These are phyloP conservation scores for Pangasius mekongensis DNA, from an alignment of 2,797 vertebrate genomes.

Conservation along the genomic window DNA sequence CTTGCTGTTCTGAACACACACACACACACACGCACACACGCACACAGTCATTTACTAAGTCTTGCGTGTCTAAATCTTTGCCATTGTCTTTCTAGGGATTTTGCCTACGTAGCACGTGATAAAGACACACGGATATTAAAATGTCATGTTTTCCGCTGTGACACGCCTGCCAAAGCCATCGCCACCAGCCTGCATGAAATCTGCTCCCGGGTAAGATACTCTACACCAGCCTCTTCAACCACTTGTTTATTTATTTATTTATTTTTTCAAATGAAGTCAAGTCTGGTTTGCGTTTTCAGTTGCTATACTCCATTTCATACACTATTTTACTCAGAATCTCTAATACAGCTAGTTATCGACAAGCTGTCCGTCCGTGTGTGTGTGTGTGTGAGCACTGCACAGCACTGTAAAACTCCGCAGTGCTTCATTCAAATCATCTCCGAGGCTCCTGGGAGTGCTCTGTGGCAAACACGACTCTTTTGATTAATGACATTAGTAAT, in stretches of 20 bases:
- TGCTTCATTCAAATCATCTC: conserved; percentile 1
- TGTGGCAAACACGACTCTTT: not conserved
- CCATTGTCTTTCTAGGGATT: conserved; percentile 81
- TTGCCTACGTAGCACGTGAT: conserved; percentile 96
- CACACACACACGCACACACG: not conserved
- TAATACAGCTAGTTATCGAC: not conserved
- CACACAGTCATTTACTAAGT: not conserved
- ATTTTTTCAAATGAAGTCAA: not conserved
- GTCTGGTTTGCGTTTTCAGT: not conserved
- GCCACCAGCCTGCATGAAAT: conserved; percentile 98
- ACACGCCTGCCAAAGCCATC: conserved; percentile 98
- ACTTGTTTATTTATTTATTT: not conserved
- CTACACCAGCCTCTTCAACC: not conserved
- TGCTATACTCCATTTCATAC: not conserved
- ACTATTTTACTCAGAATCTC: not conserved
- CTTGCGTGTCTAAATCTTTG: conserved; percentile 6
- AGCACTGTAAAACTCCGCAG: not conserved
- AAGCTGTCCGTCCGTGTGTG: not conserved
- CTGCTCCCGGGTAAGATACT: conserved; percentile 89
- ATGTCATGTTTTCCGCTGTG: conserved; percentile 99
- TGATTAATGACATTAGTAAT: conserved; percentile 17
- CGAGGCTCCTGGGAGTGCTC: not conserved
- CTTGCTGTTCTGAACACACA: too few species aligned
- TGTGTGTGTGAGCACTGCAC: not conserved
- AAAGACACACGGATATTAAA: conserved; percentile 97